phyloP scores from a whole-genome alignment of 2,113 vertebrate species.

The Eubucco bourcierii region DNA sequence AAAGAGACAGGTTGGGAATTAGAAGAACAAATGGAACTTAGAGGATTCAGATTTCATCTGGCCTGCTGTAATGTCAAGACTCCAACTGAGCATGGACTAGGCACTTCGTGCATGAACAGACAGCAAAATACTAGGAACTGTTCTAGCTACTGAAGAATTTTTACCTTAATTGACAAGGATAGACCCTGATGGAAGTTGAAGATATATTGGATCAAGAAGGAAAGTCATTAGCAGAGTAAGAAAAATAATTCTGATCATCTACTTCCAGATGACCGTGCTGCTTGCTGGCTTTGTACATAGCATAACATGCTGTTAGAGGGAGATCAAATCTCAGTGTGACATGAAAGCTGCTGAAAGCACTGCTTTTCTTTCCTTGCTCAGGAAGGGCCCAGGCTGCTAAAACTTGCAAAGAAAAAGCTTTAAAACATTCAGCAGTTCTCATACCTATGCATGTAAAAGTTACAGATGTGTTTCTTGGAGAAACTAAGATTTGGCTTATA shows the following conservation, averaged over 20 bases:
- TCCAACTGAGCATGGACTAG: background rate
- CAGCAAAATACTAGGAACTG: background rate
- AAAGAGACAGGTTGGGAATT: background rate
- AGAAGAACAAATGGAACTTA: background rate
- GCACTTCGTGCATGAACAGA: background rate
- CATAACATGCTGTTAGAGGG: background rate
- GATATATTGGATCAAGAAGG: background rate
- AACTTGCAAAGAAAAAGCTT: background rate
- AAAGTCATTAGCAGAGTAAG: background rate
- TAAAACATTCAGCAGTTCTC: background rate
- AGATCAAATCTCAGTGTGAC: background rate
- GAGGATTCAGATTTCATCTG: background rate
- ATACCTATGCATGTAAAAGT: background rate
- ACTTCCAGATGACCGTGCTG: background rate
- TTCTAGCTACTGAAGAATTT: background rate
- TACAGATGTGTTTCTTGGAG: background rate
- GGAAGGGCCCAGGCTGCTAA: background rate
- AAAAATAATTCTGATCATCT: background rate
- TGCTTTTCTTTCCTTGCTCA: background rate
- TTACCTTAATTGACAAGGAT: background rate
- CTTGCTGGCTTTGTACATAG: background rate
- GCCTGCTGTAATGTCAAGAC: background rate
- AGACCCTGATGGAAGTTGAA: background rate
- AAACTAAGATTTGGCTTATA: background rate
- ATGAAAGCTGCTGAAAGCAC: background rate